phyloP scores from a whole-genome alignment of 2,797 vertebrate species.

The Naso thynnoides region DNA sequence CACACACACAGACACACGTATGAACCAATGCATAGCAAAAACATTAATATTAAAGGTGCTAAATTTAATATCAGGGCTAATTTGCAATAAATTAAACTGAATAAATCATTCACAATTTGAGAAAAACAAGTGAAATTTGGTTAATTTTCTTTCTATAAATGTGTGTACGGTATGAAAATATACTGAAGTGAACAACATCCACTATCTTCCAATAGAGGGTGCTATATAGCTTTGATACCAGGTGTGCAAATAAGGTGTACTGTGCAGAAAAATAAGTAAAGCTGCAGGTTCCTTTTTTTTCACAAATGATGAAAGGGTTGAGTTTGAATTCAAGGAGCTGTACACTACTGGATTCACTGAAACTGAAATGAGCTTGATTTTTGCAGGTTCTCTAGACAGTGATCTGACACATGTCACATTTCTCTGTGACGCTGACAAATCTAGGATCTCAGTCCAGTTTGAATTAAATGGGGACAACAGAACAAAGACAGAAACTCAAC shows the following conservation, averaged over 20 bases:
- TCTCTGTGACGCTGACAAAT: slow-evolving; percentile 7
- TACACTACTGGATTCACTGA: slow-evolving; percentile 50
- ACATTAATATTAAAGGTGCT: slow-evolving; percentile 4
- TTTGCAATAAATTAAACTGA: neutral
- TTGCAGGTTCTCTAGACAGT: neutral
- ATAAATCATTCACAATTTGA: neutral
- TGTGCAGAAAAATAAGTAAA: neutral
- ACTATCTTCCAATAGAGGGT: slow-evolving; percentile 46
- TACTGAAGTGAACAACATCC: neutral
- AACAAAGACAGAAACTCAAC: neutral
- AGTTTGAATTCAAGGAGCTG: slow-evolving; percentile 18
- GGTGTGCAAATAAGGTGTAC: neutral
- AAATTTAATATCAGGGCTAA: neutral
- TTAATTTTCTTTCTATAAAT: neutral
- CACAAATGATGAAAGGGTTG: slow-evolving; percentile 49
- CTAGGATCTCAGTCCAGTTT: slow-evolving; percentile 10
- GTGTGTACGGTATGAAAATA: neutral
- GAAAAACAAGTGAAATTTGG: neutral
- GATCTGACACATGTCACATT: slow-evolving; percentile 2
- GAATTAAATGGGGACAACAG: slow-evolving; percentile 17
- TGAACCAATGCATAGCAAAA: neutral
- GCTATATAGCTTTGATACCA: slow-evolving; percentile 28
- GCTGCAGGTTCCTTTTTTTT: slow-evolving; percentile 24
- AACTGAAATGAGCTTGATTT: slow-evolving; percentile 18
- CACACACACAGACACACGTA: neutral